These are phyloP conservation scores for Lypha dubia DNA, from an alignment of 2,888 invertebrate species.

Conservation along the genomic window DNA sequence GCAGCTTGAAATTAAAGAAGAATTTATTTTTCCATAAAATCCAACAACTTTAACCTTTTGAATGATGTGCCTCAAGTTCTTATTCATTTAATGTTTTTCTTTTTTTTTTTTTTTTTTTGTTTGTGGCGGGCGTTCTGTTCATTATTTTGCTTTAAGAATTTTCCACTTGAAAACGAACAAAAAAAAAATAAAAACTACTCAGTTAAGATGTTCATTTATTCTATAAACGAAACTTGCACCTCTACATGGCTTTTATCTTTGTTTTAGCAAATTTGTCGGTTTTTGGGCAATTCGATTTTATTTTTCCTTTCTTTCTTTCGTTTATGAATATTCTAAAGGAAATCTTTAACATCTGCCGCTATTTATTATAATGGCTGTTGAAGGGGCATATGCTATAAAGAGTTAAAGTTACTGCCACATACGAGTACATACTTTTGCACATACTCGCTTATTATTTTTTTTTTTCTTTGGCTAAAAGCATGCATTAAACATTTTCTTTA, in stretches of 20 bases:
- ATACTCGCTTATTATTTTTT: background rate
- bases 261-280: constrained; percentile 30
- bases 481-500: constrained; percentile 42
- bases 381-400: constrained; percentile 43
- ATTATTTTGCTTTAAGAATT: constrained; percentile 20
- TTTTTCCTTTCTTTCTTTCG: background rate
- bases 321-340: constrained; percentile 43
- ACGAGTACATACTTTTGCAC: background rate
- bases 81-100: background rate
- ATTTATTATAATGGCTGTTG: constrained; percentile 56
- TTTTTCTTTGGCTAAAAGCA: background rate
- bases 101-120: background rate
- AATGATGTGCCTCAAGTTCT: constrained; percentile 46
- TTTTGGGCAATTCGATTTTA: constrained; percentile 10
- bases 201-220: constrained; percentile 53
- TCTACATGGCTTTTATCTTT: constrained; percentile 1
- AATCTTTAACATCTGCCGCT: constrained; percentile 71
- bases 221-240: constrained; percentile 16
- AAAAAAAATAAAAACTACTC: background rate
- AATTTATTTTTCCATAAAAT: constrained; percentile 65
- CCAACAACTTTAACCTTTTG: constrained; percentile 69
- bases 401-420: constrained; percentile 25
- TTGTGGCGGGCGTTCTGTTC: background rate
- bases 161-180: background rate
- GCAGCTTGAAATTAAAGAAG: constrained; percentile 46